Evolutionary conservation across 2,888 invertebrate genomes (phyloP).

Genomic region (Dryobotodes eremita): DNA sequence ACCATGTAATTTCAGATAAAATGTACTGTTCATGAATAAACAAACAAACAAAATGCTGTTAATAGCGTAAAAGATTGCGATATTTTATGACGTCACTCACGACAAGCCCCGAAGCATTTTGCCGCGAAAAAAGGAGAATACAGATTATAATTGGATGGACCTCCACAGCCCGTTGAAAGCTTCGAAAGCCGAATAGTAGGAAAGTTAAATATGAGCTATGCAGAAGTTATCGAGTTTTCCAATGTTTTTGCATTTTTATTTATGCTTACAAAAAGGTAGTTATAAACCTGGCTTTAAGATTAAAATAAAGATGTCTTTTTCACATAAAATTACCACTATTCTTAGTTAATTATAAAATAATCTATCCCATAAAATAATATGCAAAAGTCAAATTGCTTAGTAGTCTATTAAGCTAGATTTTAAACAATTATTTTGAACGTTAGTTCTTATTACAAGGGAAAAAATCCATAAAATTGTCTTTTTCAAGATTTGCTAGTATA

Average conservation of each 20-base stretch:
- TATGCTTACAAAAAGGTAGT: not conserved
- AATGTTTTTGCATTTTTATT: slow-evolving; percentile 5
- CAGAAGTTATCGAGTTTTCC: slow-evolving; percentile 3
- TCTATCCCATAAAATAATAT: no score
- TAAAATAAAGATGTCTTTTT: no score
- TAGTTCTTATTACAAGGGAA: no score
- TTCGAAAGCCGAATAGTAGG: slow-evolving; percentile 24
- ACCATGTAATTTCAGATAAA: no score
- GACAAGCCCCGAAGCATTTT: slow-evolving; percentile 24
- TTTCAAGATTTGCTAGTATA: not conserved
- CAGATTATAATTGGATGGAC: slow-evolving; percentile 58
- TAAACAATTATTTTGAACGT: no score
- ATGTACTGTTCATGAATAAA: no score
- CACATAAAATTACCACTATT: no score
- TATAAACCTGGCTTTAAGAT: not conserved
- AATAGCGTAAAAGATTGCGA: slow-evolving; percentile 8
- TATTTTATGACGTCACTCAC: not conserved
- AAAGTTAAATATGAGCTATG: slow-evolving; percentile 26
- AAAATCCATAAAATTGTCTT: not conserved
- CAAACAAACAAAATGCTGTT: not conserved
- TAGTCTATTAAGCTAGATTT: no score
- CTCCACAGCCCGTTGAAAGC: slow-evolving; percentile 29
- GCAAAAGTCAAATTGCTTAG: no score
- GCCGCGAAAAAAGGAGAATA: slow-evolving; percentile 15
- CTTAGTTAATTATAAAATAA: no score